Evolutionary conservation across 2,797 vertebrate species (phyloP).

Genomic region (Chiroxiphia lanceolata): DNA sequence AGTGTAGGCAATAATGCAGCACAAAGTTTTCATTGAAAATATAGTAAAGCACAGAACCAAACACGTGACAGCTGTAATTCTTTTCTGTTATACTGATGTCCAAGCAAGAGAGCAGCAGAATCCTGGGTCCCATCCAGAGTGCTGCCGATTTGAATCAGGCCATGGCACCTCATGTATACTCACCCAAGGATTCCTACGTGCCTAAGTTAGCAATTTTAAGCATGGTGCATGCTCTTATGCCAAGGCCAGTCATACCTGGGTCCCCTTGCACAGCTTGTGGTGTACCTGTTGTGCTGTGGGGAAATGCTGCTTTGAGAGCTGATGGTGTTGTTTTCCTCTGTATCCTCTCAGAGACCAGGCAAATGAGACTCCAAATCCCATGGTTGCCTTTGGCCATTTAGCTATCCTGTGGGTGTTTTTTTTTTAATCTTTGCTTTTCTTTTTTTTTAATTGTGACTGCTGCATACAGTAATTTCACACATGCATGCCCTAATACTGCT

Average conservation of each 20-base stretch:
- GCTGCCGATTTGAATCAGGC: neutral
- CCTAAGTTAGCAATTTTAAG: neutral
- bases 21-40: neutral
- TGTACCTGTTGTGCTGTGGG: neutral
- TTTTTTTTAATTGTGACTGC: neutral
- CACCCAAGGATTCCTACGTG: neutral
- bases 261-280: neutral
- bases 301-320: neutral
- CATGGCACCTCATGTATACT: neutral
- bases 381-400: neutral
- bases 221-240: neutral
- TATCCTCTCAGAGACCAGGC: neutral
- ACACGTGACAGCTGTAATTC: neutral
- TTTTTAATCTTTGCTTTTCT: neutral
- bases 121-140: neutral
- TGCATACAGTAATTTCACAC: constrained; percentile 15
- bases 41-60: neutral
- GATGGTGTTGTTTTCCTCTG: neutral
- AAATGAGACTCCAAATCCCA: neutral
- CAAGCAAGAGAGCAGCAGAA: neutral
- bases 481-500: constrained; percentile 11
- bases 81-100: neutral
- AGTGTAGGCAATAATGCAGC: neutral
- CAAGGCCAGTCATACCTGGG: neutral
- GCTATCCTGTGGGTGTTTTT: neutral